Evolutionary conservation across 2,113 vertebrate species (phyloP).

Genomic region (Lophochroa leadbeateri): DNA sequence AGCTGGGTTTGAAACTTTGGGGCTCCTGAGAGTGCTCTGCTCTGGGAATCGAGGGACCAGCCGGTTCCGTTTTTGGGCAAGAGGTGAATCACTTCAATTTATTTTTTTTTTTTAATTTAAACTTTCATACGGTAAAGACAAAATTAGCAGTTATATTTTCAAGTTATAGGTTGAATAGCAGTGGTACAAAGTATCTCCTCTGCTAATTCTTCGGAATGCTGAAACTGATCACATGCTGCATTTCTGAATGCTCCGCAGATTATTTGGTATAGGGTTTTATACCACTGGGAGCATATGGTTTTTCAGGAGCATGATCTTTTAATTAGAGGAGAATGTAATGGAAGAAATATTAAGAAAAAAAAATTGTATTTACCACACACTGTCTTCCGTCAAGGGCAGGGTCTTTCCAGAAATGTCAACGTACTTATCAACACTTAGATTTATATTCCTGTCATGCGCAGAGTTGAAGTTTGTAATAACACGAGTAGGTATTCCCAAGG

Average conservation of each 20-base stretch:
- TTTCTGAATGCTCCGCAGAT: background rate
- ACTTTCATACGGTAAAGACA: background rate
- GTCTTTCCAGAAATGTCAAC: conserved; percentile 57
- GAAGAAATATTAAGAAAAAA: background rate
- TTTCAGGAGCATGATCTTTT: background rate
- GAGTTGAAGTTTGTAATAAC: conserved; percentile 68
- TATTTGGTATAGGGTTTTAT: background rate
- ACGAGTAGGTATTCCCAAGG: conserved; percentile 64
- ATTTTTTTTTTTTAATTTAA: background rate
- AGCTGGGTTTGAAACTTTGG: background rate
- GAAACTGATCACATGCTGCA: background rate
- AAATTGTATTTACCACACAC: conserved; percentile 30
- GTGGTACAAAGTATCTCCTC: background rate
- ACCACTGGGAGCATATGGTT: background rate
- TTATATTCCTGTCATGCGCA: conserved; percentile 60
- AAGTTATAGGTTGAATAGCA: background rate
- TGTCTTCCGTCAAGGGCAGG: conserved; percentile 36
- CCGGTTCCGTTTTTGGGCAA: background rate
- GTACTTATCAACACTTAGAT: conserved; percentile 62
- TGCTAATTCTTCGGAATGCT: background rate
- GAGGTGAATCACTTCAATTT: background rate
- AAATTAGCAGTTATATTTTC: background rate
- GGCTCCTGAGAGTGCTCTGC: background rate
- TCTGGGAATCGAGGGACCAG: background rate
- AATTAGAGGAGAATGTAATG: background rate